Evolutionary conservation across 2,113 vertebrate species (phyloP).

Genomic region (Thryonomys swinderianus): DNA sequence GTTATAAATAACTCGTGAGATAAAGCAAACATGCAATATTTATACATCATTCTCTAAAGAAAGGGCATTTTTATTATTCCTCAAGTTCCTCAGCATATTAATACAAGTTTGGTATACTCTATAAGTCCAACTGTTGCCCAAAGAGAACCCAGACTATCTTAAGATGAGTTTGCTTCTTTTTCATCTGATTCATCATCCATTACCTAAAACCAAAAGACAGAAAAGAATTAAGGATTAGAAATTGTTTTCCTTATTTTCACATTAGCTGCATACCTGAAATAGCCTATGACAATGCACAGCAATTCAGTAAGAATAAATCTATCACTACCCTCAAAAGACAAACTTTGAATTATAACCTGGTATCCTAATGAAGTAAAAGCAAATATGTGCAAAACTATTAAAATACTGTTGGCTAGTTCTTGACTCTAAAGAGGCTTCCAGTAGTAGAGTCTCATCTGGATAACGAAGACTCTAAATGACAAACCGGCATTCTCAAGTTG

Average conservation of each 20-base stretch:
- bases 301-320: not conserved
- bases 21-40: slow-evolving; percentile 54
- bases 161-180: too few species aligned
- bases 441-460: not conserved
- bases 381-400: slow-evolving; percentile 35
- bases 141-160: too few species aligned
- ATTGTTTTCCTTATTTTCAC: slow-evolving; percentile 49
- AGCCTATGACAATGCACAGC: not conserved
- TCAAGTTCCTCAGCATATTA: too few species aligned
- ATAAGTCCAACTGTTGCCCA: too few species aligned
- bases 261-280: slow-evolving; percentile 40
- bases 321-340: not conserved
- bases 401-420: not conserved
- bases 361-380: slow-evolving; percentile 8
- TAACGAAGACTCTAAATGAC: slow-evolving; percentile 13
- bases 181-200: too few species aligned
- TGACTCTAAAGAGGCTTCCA: slow-evolving; percentile 43
- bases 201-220: slow-evolving; percentile 84
- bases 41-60: slow-evolving; percentile 61
- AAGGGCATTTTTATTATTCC: too few species aligned
- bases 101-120: too few species aligned
- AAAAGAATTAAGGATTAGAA: slow-evolving; percentile 54
- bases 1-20: slow-evolving; percentile 74
- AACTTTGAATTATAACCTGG: slow-evolving; percentile 26
- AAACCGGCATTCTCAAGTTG: not conserved